phyloP scores from a whole-genome alignment of 1,140 invertebrate genomes.

The Halyomorpha halys region DNA sequence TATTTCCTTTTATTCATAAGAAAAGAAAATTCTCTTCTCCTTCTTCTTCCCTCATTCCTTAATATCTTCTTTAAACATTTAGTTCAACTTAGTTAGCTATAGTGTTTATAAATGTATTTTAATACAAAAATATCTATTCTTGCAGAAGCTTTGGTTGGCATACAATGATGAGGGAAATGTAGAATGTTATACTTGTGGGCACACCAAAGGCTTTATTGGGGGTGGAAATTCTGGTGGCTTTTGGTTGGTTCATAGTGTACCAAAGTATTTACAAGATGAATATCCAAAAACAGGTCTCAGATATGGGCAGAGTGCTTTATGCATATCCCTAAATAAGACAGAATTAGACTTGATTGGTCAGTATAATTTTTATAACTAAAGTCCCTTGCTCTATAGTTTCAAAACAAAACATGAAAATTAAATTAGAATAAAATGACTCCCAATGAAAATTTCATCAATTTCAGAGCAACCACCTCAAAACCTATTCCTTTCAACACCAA shows the following conservation, averaged over 20 bases:
- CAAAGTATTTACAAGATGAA: constrained; percentile 48
- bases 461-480: no score
- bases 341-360: constrained; percentile 38
- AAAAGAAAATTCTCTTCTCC: no score
- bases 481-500: no score
- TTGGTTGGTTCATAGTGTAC: constrained; percentile 87
- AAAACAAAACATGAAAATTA: no score
- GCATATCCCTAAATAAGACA: constrained; percentile 55
- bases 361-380: not conserved
- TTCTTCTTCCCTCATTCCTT: no score
- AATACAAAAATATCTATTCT: constrained; percentile 31
- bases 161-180: constrained; percentile 77
- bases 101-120: not conserved
- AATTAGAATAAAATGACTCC: no score
- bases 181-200: constrained; percentile 42
- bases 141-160: constrained; percentile 48
- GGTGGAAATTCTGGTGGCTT: constrained; percentile 61
- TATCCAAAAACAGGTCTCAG: constrained; percentile 34
- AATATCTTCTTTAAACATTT: no score
- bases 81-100: no score
- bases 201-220: constrained; percentile 74
- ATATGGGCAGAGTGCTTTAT: constrained; percentile 84
- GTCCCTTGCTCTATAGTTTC: no score
- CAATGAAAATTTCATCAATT: no score
- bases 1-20: no score